Percentiles rank a stretch among this genome's conserved stretches.
Conservation (phyloP, 30 jellyfish, hydroid and myxozoan genomes). For the Aurelia sp. region DNA sequence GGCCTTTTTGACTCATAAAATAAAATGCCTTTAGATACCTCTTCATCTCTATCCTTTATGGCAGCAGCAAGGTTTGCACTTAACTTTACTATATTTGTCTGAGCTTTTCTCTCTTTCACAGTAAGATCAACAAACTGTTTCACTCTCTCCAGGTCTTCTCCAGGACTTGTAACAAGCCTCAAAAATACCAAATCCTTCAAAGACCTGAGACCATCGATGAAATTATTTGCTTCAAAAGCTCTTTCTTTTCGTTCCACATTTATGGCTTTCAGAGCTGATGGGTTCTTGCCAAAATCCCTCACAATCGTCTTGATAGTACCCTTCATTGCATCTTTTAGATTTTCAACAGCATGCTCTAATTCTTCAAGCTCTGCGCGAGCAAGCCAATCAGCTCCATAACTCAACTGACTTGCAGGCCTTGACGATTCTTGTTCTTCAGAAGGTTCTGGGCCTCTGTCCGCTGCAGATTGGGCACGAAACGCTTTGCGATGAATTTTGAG, state of each 20-base stretch:
- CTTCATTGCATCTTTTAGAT: constrained; percentile 36
- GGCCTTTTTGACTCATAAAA: too few relatives aligned
- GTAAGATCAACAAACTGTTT: constrained; percentile 65
- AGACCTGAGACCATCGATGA: constrained; percentile 58
- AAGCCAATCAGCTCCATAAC: constrained; percentile 60
- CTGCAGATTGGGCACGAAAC: background rate
- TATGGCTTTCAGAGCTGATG: constrained; percentile 75
- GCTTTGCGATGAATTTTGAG: constrained; percentile 45
- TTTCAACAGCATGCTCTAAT: constrained; percentile 16
- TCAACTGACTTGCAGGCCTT: constrained; percentile 48
- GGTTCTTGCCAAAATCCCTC: constrained; percentile 79
- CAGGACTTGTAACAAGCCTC: constrained; percentile 82
- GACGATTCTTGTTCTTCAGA: constrained; percentile 1
- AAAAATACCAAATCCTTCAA: constrained; percentile 71
- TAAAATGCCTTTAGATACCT: constrained; percentile 21
- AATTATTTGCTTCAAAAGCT: constrained; percentile 82
- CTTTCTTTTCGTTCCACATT: constrained; percentile 84
- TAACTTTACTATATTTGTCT: constrained; percentile 62
- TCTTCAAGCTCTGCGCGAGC: constrained; percentile 69
- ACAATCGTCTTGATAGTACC: constrained; percentile 56
- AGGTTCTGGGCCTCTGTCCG: background rate
- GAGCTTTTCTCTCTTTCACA: constrained; percentile 71
- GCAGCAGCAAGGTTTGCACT: constrained; percentile 64
- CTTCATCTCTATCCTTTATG: constrained; percentile 66
- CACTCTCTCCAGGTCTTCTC: constrained; percentile 85